These are phyloP conservation scores for Mactromeris polynyma DNA, from an alignment of 2,888 invertebrate species.

Conservation along the genomic window DNA sequence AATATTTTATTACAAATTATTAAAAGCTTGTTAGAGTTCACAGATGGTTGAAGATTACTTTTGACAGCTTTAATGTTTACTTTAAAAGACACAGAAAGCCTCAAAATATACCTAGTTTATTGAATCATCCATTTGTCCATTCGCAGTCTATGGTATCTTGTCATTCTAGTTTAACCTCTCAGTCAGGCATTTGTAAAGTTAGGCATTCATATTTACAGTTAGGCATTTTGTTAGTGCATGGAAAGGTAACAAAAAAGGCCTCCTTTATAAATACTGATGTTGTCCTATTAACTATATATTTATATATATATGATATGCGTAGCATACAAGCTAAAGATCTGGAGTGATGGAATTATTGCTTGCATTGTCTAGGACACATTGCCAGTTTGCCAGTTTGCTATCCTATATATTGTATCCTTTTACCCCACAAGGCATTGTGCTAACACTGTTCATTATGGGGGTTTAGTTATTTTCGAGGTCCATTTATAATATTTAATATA, in stretches of 20 bases:
- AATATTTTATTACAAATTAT: not conserved
- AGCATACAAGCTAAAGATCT: not conserved
- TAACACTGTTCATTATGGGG: no score
- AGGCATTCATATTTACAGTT: conserved; percentile 3
- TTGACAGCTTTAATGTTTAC: not conserved
- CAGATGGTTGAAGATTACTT: not conserved
- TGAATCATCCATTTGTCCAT: not conserved
- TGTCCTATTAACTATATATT: not conserved
- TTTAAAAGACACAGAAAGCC: not conserved
- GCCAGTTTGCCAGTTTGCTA: conserved; percentile 1
- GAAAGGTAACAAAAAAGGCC: conserved; percentile 40
- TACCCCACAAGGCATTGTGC: no score
- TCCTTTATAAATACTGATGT: not conserved
- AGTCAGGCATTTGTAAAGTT: not conserved
- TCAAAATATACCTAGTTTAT: not conserved
- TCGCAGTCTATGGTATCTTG: not conserved
- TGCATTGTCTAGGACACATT: not conserved
- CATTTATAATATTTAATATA: no score
- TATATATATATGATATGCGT: not conserved
- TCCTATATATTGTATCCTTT: no score
- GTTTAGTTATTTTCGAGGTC: no score
- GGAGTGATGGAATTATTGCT: not conserved
- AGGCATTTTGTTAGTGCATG: conserved; percentile 36
- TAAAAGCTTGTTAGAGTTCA: not conserved
- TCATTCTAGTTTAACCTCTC: not conserved